Percentiles rank a stretch among this genome's conserved stretches.
phyloP scores from a whole-genome alignment of 1,140 invertebrate genomes.

The Calosoma granatense region DNA sequence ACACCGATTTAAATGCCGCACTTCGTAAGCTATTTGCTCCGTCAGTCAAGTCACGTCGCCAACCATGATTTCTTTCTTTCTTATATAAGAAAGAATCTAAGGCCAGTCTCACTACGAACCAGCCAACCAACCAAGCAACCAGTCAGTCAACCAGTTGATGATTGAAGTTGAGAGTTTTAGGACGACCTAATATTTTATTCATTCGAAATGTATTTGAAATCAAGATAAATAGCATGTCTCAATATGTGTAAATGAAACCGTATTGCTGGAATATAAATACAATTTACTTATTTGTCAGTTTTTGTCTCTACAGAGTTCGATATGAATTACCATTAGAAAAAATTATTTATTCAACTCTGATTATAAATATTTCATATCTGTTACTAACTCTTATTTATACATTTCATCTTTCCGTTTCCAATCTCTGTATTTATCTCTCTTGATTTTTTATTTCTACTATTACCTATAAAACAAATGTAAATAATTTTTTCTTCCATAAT shows the following conservation, averaged over 20 bases:
- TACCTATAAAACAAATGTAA: too few species aligned
- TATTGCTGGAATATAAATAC: not conserved
- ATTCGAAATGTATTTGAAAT: not conserved
- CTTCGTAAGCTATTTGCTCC: not conserved
- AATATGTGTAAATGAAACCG: slow-evolving; percentile 3
- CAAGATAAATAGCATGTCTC: not conserved
- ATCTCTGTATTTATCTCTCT: too few species aligned
- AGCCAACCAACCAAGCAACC: not conserved
- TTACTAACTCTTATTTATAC: too few species aligned
- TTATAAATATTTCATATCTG: too few species aligned
- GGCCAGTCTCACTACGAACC: too few species aligned
- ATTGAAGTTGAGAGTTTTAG: not conserved
- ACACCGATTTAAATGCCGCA: slow-evolving; percentile 1
- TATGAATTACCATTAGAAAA: too few species aligned
- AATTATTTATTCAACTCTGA: too few species aligned
- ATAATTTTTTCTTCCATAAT: too few species aligned
- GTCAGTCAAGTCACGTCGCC: slow-evolving; percentile 5
- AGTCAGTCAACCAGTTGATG: not conserved
- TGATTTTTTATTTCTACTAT: too few species aligned
- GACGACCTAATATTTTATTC: not conserved
- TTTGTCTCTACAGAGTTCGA: too few species aligned
- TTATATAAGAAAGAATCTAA: not conserved
- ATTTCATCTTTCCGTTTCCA: too few species aligned
- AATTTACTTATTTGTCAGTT: too few species aligned
- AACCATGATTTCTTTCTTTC: not conserved